These are phyloP conservation scores for Brotula barbata DNA, from an alignment of 2,797 vertebrate genomes.

Conservation along the genomic window DNA sequence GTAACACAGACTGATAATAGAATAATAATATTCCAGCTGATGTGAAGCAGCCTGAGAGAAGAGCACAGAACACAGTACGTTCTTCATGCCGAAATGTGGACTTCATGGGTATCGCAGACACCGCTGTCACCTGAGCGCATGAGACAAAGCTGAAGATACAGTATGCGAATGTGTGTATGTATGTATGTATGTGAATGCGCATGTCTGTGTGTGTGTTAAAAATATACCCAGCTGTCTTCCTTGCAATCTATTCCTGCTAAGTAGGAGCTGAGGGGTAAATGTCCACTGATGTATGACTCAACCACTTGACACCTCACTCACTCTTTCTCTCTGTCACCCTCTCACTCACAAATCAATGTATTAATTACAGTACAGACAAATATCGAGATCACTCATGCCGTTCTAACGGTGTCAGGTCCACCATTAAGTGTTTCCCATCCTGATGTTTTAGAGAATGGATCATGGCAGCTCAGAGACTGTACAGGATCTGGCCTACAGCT, in stretches of 20 bases:
- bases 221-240: conserved; percentile 69
- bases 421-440: no score
- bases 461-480: no score
- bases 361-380: no score
- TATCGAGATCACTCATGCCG: no score
- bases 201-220: conserved; percentile 40
- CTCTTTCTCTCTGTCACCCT: no score
- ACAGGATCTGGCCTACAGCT: no score
- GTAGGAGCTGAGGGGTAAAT: conserved; percentile 48
- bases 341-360: no score
- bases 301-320: conserved; percentile 34
- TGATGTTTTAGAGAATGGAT: no score
- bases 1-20: not conserved
- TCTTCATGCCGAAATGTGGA: conserved; percentile 28
- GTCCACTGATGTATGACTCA: conserved; percentile 52
- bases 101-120: conserved; percentile 26
- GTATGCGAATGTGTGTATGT: not conserved
- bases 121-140: conserved; percentile 21
- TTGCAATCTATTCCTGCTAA: conserved; percentile 69
- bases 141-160: conserved; percentile 10
- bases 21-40: conserved; percentile 3
- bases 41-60: conserved; percentile 20
- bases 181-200: conserved; percentile 5
- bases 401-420: no score
- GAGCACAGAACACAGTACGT: not conserved